phyloP scores from a whole-genome alignment of 2,888 invertebrate genomes.

The Agrotis segetum region DNA sequence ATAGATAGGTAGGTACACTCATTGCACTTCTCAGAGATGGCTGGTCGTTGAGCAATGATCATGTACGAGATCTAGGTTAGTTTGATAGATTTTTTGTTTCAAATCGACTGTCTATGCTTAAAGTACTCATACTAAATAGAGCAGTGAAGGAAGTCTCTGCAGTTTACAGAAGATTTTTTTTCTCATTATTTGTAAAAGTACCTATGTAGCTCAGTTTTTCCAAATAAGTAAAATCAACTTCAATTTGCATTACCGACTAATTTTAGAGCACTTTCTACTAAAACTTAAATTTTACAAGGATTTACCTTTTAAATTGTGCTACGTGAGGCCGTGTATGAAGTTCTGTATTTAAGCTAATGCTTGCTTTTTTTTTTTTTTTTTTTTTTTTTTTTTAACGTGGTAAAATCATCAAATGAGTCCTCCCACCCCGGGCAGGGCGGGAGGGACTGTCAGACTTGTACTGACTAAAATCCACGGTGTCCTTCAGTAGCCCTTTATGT shows the following conservation, averaged over 20 bases:
- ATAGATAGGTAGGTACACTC: slow-evolving; percentile 73
- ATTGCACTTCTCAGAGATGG: slow-evolving; percentile 60
- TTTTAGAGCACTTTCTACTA: not conserved
- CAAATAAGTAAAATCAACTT: too few relatives aligned
- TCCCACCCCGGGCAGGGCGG: too few relatives aligned
- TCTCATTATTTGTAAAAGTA: not conserved
- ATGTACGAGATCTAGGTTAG: slow-evolving; percentile 66
- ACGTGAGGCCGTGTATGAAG: not conserved
- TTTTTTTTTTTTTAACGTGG: too few relatives aligned
- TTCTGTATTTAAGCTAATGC: slow-evolving; percentile 16
- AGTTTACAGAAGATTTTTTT: not conserved
- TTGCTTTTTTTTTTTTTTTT: too few relatives aligned
- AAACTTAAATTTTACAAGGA: not conserved
- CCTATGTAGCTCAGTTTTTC: not conserved
- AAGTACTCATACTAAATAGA: not conserved
- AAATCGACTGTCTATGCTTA: slow-evolving; percentile 15
- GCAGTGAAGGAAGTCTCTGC: not conserved
- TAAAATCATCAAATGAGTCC: too few relatives aligned
- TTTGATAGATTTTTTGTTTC: slow-evolving; percentile 48
- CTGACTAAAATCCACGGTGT: too few relatives aligned
- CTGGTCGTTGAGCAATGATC: slow-evolving; percentile 53
- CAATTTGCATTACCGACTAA: not conserved
- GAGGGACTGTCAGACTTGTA: too few relatives aligned
- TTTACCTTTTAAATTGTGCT: not conserved
- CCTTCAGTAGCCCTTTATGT: too few relatives aligned